phyloP scores from a whole-genome alignment of 2,113 vertebrate genomes.

The Tichodroma muraria region DNA sequence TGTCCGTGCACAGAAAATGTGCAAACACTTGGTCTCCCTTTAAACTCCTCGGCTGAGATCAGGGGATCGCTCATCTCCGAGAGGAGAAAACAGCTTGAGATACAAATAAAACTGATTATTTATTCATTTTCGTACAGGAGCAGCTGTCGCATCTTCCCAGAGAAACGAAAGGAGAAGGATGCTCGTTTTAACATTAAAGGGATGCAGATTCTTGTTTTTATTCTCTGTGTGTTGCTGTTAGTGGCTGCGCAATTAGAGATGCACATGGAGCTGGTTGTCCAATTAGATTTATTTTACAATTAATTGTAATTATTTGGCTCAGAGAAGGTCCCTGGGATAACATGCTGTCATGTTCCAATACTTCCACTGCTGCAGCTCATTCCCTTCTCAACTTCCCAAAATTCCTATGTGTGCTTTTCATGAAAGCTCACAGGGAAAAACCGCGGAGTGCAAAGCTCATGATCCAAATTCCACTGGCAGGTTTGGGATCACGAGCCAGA shows the following conservation, averaged over 20 bases:
- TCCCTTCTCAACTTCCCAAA: neutral
- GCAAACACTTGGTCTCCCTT: neutral
- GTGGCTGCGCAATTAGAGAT: neutral
- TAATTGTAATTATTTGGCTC: neutral
- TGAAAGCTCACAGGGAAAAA: neutral
- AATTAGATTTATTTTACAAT: neutral
- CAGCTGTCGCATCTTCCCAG: neutral
- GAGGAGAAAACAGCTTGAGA: neutral
- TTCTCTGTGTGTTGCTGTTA: neutral
- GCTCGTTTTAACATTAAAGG: neutral
- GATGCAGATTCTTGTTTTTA: neutral
- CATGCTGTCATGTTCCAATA: neutral
- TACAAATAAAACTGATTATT: conserved; percentile 23
- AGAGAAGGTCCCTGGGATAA: neutral
- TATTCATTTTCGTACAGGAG: neutral
- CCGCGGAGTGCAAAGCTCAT: neutral
- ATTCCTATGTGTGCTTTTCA: neutral
- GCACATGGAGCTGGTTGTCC: neutral
- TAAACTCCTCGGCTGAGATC: neutral
- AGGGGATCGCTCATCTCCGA: neutral
- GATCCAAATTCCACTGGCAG: neutral
- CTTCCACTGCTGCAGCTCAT: neutral
- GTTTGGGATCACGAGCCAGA: neutral
- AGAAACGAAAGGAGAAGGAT: neutral
- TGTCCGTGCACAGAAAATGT: neutral